These are phyloP conservation scores for Aegotheles bennettii DNA, from an alignment of 2,113 vertebrate species.

Conservation along the genomic window DNA sequence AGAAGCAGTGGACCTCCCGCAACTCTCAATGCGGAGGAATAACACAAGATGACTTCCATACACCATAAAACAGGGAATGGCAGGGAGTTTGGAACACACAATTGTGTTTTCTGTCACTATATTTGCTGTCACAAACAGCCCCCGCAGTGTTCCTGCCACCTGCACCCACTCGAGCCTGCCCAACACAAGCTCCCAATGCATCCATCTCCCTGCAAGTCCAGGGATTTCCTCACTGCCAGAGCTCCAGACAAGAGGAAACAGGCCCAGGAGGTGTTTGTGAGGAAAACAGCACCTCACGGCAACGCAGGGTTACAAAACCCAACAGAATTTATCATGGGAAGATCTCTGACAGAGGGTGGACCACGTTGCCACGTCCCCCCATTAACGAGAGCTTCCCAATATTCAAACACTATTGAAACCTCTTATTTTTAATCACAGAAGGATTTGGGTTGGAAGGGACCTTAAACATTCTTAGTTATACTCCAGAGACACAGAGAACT, in stretches of 20 bases:
- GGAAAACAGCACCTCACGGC: neutral
- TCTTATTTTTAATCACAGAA: neutral
- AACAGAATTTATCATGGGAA: neutral
- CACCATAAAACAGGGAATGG: rapidly evolving
- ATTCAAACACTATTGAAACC: neutral
- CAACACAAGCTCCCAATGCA: neutral
- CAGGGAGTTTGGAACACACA: neutral
- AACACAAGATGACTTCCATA: too few species aligned
- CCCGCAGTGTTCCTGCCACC: neutral
- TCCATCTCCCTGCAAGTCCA: neutral
- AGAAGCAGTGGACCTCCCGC: neutral
- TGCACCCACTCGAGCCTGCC: neutral
- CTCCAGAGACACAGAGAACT: neutral
- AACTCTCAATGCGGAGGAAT: rapidly evolving
- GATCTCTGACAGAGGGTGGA: too few species aligned
- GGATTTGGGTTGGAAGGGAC: too few species aligned
- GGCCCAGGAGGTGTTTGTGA: neutral
- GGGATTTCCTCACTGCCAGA: neutral
- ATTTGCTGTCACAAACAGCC: neutral
- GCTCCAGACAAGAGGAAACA: rapidly evolving
- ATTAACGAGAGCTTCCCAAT: neutral
- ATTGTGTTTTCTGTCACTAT: neutral
- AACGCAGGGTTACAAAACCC: neutral
- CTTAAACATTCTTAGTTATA: too few species aligned
- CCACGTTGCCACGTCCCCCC: too few species aligned